phyloP scores from a whole-genome alignment of 2,797 vertebrate genomes.

The Dicrostonyx torquatus region DNA sequence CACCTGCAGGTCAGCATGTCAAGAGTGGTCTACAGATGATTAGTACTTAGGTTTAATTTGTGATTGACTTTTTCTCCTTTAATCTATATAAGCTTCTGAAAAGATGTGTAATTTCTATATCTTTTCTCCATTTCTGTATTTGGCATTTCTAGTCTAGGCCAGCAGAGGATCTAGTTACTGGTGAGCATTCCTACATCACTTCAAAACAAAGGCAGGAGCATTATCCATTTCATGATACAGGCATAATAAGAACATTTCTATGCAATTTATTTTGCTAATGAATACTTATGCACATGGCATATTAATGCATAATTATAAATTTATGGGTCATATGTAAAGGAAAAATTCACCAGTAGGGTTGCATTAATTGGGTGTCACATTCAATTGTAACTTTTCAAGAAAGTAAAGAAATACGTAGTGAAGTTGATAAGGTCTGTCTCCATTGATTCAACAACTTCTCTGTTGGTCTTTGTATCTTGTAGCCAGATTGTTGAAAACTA shows the following conservation, averaged over 20 bases:
- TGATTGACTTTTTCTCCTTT: neutral
- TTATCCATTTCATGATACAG: neutral
- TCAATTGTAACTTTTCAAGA: conserved; percentile 2
- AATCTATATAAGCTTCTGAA: neutral
- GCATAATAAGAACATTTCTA: neutral
- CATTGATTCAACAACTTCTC: neutral
- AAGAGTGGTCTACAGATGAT: neutral
- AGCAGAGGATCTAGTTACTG: conserved; percentile 19
- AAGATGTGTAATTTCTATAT: neutral
- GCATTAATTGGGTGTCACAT: neutral
- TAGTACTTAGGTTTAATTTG: neutral
- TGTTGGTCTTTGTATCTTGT: neutral
- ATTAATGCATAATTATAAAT: neutral
- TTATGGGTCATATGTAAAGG: neutral
- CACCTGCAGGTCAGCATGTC: neutral
- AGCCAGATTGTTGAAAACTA: neutral
- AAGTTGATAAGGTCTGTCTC: neutral
- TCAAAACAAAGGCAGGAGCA: neutral
- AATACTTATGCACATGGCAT: neutral
- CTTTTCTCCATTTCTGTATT: neutral
- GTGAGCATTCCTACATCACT: neutral
- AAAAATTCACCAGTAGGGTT: neutral
- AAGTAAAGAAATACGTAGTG: neutral
- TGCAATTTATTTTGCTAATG: conserved; percentile 38
- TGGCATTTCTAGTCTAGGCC: neutral